Evolutionary conservation across 1,140 invertebrate species (phyloP).

Genomic region (Sweltsa coloradensis): DNA sequence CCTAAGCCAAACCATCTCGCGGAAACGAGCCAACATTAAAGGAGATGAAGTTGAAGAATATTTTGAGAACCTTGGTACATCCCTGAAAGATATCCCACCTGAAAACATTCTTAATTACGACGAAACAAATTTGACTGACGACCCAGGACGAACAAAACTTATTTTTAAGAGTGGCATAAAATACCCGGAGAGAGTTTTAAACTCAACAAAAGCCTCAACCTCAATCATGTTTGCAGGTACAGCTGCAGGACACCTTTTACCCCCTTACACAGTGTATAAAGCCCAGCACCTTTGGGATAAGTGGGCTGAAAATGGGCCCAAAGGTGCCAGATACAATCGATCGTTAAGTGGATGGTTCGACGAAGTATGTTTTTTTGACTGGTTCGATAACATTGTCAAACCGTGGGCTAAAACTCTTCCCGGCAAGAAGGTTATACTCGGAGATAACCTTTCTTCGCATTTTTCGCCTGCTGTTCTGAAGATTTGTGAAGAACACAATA

Average conservation of each 20-base stretch:
- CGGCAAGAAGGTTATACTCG: constrained; percentile 27
- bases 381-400: constrained; percentile 20
- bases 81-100: too few relatives aligned
- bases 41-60: too few relatives aligned
- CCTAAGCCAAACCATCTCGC: too few relatives aligned
- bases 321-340: constrained; percentile 17
- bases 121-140: too few relatives aligned
- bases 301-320: constrained; percentile 23
- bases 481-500: constrained; percentile 19
- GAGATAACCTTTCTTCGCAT: constrained; percentile 29
- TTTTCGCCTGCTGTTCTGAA: constrained; percentile 19
- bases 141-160: too few relatives aligned
- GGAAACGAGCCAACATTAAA: too few relatives aligned
- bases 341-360: constrained; percentile 21
- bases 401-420: constrained; percentile 17
- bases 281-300: constrained; percentile 17
- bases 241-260: background rate
- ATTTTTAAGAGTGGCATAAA: too few relatives aligned
- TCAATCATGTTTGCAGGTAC: too few relatives aligned
- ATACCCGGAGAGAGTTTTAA: too few relatives aligned
- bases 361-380: constrained; percentile 26
- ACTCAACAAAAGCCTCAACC: too few relatives aligned
- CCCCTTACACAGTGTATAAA: constrained; percentile 17
- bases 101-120: too few relatives aligned
- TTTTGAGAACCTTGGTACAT: too few relatives aligned